Evolutionary conservation across 2,113 vertebrate species (phyloP).

Genomic region (Ictalurus punctatus): DNA sequence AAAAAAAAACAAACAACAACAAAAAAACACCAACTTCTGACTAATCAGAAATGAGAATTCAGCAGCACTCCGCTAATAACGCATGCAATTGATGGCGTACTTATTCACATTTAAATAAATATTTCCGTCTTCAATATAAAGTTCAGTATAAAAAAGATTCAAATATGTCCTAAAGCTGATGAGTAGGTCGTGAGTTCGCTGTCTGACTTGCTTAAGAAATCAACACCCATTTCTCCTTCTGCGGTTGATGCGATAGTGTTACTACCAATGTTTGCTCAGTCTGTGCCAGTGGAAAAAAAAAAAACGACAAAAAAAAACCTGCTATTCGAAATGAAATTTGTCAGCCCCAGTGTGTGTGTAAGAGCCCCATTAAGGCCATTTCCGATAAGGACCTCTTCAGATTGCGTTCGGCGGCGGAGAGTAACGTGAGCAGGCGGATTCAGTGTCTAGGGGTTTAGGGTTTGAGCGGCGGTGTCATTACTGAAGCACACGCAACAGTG

Average conservation of each 20-base stretch:
- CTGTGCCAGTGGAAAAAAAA: neutral
- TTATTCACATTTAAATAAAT: neutral
- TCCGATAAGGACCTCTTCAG: constrained; percentile 39
- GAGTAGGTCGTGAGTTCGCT: too few species aligned
- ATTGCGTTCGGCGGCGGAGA: constrained; percentile 33
- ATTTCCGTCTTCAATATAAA: neutral
- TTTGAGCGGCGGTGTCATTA: constrained; percentile 58
- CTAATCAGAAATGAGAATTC: too few species aligned
- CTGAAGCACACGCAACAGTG: constrained; percentile 65
- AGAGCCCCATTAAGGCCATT: neutral
- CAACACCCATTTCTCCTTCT: neutral
- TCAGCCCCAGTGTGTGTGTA: constrained; percentile 7
- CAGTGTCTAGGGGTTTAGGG: constrained; percentile 64
- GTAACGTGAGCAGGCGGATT: constrained; percentile 72
- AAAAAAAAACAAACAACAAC: too few species aligned
- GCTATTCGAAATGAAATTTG: neutral
- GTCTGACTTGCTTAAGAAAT: neutral
- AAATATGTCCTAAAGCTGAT: neutral
- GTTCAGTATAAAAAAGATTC: neutral
- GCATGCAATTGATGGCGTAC: neutral
- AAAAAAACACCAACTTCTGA: too few species aligned
- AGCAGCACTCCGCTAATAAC: too few species aligned
- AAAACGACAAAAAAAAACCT: neutral
- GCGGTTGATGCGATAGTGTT: neutral
- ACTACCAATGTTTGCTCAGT: neutral